These are phyloP conservation scores for Oreochromis grahami DNA, from an alignment of 2,797 vertebrate species.

Conservation along the genomic window DNA sequence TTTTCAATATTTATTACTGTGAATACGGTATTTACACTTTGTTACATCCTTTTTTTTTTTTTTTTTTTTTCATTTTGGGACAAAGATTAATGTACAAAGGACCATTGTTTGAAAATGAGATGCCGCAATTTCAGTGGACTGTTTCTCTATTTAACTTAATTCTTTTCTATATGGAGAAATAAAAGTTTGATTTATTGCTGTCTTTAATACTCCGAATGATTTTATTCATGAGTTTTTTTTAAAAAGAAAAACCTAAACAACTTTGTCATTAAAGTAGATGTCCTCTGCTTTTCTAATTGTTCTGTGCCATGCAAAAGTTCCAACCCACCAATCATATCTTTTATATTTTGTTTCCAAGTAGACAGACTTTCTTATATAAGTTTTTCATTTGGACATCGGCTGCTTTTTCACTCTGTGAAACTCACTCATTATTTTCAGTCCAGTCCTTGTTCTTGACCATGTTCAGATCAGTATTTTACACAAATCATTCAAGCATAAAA, in stretches of 20 bases:
- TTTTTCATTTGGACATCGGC: not conserved
- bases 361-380: not conserved
- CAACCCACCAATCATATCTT: not conserved
- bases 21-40: conserved; percentile 89
- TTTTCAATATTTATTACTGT: conserved; percentile 98
- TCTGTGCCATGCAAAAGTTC: not conserved
- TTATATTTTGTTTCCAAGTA: not conserved
- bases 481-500: not conserved
- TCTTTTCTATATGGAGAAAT: conserved; percentile 78
- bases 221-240: not conserved
- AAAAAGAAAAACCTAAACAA: not conserved
- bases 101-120: conserved; percentile 72
- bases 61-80: conserved; percentile 69
- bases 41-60: conserved; percentile 64
- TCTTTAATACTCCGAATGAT: conserved; percentile 26
- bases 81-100: conserved; percentile 75
- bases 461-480: not conserved
- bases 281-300: not conserved
- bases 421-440: not conserved
- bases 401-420: not conserved
- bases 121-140: conserved; percentile 75
- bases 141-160: conserved; percentile 78
- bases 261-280: not conserved
- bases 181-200: conserved; percentile 77
- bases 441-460: not conserved